Base-by-base conservation (phyloP, 2,113 vertebrate genomes). In the Phyllopteryx taeniolatus region DNA sequence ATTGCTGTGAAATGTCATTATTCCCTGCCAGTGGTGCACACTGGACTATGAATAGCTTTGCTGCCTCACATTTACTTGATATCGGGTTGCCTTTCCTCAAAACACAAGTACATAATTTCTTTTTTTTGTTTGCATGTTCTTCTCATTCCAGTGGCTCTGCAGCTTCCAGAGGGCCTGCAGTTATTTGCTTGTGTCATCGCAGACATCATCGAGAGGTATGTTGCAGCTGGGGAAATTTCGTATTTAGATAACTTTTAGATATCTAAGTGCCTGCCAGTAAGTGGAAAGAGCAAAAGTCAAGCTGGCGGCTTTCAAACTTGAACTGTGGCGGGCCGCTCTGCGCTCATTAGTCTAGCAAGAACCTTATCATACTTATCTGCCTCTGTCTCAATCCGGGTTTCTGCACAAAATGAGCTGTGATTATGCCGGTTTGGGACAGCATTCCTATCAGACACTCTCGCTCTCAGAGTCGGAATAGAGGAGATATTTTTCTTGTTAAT, bases 141-240 rank as follows among this genome's bases (percentile, higher is more conserved):
- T 5, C 72, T 76, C 79, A 72, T 75, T 75, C 42, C 90, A 99
- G 98, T 99, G 90, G 97, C 97, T 60, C 86, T 99, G 83, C 98
- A 99, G 91, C 95, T 99, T 93, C 98, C 98, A 0, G 97, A 99
- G 82, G 98, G 98, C 46, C 95, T 99, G 72, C 96, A 98, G 80
- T 95, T 99, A 94, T 99, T 99, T 0, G 95, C 96, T 75, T 99
- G 97, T 84, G 94, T 94, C 83, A 95, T 99, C 9, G 93, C 93
- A 4, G 98, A 99, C 88, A 99, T 99, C 88, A 88, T 99, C 39
- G 96, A 98, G 77, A 92, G 96, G 98, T 99, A 91, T 86, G 60
- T 4, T 1, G 0, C 54, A 56, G 44, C 46, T 27, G 33, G 57
- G 20, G 68, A 66, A 60, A n/a, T 27, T 67, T 69, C 61, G 11